Evolutionary conservation across 37 sponge, comb jelly and placozoan genomes (phyloP).

Genomic region (Geodia barretti): DNA sequence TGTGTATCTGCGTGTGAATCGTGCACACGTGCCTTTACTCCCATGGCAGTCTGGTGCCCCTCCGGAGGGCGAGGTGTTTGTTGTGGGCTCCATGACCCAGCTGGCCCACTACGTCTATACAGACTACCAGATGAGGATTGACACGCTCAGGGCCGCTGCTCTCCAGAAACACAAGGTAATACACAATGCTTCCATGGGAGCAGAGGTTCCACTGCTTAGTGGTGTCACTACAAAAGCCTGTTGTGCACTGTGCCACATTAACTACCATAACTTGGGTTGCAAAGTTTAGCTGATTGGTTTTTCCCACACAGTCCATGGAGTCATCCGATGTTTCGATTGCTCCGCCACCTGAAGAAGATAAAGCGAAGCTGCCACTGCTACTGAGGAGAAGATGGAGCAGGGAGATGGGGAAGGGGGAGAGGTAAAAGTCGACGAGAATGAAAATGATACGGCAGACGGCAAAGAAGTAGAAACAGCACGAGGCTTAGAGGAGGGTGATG

Average conservation of each 20-base stretch:
- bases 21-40: background rate
- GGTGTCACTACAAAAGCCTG: no score
- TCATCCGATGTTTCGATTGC: background rate
- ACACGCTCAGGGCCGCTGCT: conserved; percentile 30
- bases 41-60: background rate
- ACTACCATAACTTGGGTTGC: no score
- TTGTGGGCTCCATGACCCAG: conserved; percentile 69
- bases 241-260: no score
- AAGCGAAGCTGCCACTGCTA: background rate
- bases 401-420: conserved; percentile 7
- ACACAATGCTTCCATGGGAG: background rate
- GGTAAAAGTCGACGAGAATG: background rate
- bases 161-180: conserved; percentile 8
- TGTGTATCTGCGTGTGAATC: background rate
- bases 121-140: conserved; percentile 62
- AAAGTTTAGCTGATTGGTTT: no score
- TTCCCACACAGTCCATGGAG: background rate
- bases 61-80: conserved; percentile 31
- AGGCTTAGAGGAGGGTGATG: conserved; percentile 18
- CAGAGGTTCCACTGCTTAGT: background rate
- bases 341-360: conserved; percentile 20
- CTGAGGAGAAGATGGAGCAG: conserved; percentile 3
- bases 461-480: background rate
- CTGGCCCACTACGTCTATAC: conserved; percentile 80
- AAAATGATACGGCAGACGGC: background rate